A percentile compares a stretch with the other conserved stretches of the same genome.
Evolutionary conservation across 2,888 invertebrate genomes (phyloP).

Genomic region (Steinernema hermaphroditum): DNA sequence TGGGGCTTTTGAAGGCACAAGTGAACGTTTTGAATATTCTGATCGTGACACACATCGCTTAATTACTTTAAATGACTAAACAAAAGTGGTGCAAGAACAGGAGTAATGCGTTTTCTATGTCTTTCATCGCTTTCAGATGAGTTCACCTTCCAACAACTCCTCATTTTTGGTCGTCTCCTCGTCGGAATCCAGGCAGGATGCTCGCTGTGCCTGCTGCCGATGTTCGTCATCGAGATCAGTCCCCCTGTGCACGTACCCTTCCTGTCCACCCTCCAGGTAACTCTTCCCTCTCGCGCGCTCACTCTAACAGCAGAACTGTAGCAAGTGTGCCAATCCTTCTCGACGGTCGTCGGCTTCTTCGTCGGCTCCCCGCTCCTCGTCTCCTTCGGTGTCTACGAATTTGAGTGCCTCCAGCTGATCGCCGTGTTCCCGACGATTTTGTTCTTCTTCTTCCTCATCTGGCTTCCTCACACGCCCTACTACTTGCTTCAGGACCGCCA

Average conservation of each 20-base stretch:
- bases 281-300: neutral
- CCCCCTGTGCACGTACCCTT: conserved; percentile 52
- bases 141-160: conserved; percentile 43
- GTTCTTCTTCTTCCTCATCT: conserved; percentile 48
- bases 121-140: conserved; percentile 43
- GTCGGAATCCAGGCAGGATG: conserved; percentile 61
- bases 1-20: too few relatives aligned
- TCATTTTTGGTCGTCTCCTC: conserved; percentile 58
- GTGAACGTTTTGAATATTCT: too few relatives aligned
- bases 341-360: conserved; percentile 60
- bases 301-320: conserved; percentile 43
- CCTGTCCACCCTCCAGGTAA: conserved; percentile 58
- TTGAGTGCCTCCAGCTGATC: conserved; percentile 45
- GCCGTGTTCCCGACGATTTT: conserved; percentile 49
- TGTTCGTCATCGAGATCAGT: conserved; percentile 62
- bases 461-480: conserved; percentile 56
- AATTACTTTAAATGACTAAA: too few relatives aligned
- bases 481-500: conserved; percentile 39
- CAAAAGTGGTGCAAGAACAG: too few relatives aligned
- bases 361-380: conserved; percentile 57
- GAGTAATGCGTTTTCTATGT: neutral
- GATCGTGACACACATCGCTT: too few relatives aligned
- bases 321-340: conserved; percentile 62
- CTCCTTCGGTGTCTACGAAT: conserved; percentile 44
- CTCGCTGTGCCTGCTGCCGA: conserved; percentile 61